Conservation (phyloP, 1,140 invertebrate species). For the Radopholus similis region DNA sequence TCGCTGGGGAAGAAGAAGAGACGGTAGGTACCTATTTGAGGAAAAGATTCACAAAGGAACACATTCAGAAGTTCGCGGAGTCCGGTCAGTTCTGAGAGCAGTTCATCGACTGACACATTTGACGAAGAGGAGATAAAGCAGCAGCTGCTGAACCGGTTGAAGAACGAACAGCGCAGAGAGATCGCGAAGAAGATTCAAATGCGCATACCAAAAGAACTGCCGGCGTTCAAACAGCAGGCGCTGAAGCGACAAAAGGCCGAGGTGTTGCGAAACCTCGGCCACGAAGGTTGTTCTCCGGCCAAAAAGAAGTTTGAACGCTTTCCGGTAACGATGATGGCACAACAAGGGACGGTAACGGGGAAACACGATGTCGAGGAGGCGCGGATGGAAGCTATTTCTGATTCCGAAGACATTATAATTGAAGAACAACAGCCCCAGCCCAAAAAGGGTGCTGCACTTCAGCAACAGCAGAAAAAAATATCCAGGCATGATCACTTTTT, state of each 20-base stretch:
- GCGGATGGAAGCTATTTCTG: neutral
- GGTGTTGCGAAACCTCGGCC: neutral
- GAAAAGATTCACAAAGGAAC: too few relatives aligned
- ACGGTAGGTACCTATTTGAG: too few relatives aligned
- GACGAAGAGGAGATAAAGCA: neutral
- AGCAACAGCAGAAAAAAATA: neutral
- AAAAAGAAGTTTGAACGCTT: too few relatives aligned
- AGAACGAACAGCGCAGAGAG: neutral
- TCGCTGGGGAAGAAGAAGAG: too few relatives aligned
- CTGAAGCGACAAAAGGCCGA: neutral
- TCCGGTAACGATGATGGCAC: neutral
- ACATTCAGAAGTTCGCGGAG: too few relatives aligned
- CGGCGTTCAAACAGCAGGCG: neutral
- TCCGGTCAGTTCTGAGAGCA: too few relatives aligned
- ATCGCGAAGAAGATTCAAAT: neutral
- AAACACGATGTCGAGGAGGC: neutral
- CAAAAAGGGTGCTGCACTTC: too few relatives aligned
- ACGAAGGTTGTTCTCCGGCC: too few relatives aligned
- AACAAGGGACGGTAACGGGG: neutral
- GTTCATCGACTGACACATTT: neutral
- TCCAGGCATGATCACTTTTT: neutral
- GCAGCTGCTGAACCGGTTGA: neutral
- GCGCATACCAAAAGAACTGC: neutral
- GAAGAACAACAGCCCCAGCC: neutral
- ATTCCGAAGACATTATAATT: neutral